Evolutionary conservation across 2,113 vertebrate genomes (phyloP).

Genomic region (Notothenia coriiceps): DNA sequence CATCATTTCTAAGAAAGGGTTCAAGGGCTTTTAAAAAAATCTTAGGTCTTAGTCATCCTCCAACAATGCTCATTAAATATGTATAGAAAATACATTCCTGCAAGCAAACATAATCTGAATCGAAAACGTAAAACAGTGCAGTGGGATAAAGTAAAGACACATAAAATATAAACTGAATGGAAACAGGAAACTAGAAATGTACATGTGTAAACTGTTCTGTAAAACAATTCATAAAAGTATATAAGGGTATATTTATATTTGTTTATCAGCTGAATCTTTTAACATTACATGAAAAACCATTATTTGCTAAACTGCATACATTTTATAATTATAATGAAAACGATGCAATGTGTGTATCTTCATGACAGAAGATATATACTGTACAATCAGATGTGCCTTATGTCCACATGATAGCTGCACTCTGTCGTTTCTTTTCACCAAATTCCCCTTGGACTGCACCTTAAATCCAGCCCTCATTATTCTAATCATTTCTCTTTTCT

Average conservation of each 20-base stretch:
- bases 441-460: conserved; percentile 7
- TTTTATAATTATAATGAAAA: too few relatives aligned
- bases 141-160: too few relatives aligned
- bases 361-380: neutral
- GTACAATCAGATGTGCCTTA: neutral
- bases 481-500: conserved; percentile 42
- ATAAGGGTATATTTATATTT: neutral
- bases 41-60: too few relatives aligned
- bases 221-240: too few relatives aligned
- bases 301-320: neutral
- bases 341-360: neutral
- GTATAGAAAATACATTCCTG: too few relatives aligned
- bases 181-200: too few relatives aligned
- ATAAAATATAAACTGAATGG: too few relatives aligned
- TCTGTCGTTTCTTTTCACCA: conserved; percentile 26
- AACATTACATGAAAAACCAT: neutral
- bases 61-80: too few relatives aligned
- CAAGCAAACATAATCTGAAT: too few relatives aligned
- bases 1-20: neutral
- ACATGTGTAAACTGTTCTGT: too few relatives aligned
- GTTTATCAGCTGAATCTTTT: neutral
- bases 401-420: neutral
- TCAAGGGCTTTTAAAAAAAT: too few relatives aligned
- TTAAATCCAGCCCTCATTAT: conserved; percentile 23
- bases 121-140: too few relatives aligned